Evolutionary conservation across 1,140 invertebrate genomes (phyloP), one percentile per base, ranked within the genome.

Genomic region (Lucilia cuprina): DNA sequence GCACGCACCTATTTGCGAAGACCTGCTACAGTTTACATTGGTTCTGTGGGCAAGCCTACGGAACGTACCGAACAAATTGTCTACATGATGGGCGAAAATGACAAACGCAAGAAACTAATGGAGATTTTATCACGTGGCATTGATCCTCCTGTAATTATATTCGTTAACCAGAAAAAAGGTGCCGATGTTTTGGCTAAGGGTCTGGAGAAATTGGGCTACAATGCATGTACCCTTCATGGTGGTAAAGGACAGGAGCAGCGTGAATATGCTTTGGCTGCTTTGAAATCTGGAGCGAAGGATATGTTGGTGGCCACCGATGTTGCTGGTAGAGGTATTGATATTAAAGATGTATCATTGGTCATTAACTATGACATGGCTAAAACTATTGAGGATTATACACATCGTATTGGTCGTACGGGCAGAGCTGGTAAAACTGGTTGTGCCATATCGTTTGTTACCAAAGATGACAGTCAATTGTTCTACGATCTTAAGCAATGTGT

Each of bases 361-460:
- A 98, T 99, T 86, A 99, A 99, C 92, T 99, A 99, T 87, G 99
- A 99, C 91, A 99, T 99, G 99, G 98, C 98, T 0, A 99, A 99
- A 92, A 95, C 95, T 82, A 99, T 99, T 90, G 98, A 99, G 94
- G 98, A 99, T 93, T 99, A 99, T 88, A 99, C 98, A 0, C 99
- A 99, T 96, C 95, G 99, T 94, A 99, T 99, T 91, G 99, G 99
- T 91, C 95, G 99, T 93, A 99, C 99, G 0, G 99, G 99, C 89
- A 96, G 99, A 92, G 99, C 99, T 17, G 99, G 99, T 50, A 99
- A 99, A 91, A 96, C 95, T 89, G 99, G 99, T 92, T 94, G 97
- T 85, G 98, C 99, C 13, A 96, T 99, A 85, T 97, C 97, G 1
- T 99, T 99, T 91, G 94, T 98, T 49, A 99, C 99, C 2, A 98